Base-by-base conservation (phyloP, 2,888 invertebrate genomes). In the Teleogryllus oceanicus region DNA sequence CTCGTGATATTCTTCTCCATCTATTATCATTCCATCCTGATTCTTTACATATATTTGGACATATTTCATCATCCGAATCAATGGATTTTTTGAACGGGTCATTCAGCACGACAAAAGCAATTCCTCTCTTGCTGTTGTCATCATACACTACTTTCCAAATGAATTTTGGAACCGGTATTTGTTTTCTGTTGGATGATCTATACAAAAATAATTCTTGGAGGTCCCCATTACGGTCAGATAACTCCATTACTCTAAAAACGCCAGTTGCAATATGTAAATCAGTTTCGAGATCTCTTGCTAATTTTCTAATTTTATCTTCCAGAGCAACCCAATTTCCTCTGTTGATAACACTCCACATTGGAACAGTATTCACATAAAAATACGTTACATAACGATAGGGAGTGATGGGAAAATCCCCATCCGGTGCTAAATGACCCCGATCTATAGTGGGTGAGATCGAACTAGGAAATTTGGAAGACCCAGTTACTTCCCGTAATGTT, bases 21-120 rank as follows among this genome's bases (percentile, higher is more conserved):
- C 37, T n/a, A 76, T 37, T 37, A 13, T 76, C 21, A 20, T 24
- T 24, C 76, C 76, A 76, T 21, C 24, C 21, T 8, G 76, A 24
- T 13, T 21, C 11, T 11, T 76, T 24, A 76, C 76, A 76, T 11
- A 76, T 21, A 37, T 76, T 76, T 5, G 76, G 76, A 76, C 76
- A 76, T 12, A 76, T 1, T 24, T 21, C 76, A 76, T 76, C 76
- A 16, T n/a, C 20, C 13, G 37, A 37, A 18, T 77, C n/a, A 49
- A 77, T n/a, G 18, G 24, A 13, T 11, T 77, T 49, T 18, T 16
- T 16, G 13, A 49, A 49, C 49, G n/a, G 50, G 49, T 77, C 50
- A 49, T 77, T 77, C 49, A 77, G 13, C n/a, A n/a, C 20, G 18
- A 77, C 50, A 50, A 77, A 77, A 11, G 49, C 77, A n/a, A 77